These are phyloP conservation scores for Metopia argyrocephala DNA, from an alignment of 2,888 invertebrate species.

Conservation along the genomic window DNA sequence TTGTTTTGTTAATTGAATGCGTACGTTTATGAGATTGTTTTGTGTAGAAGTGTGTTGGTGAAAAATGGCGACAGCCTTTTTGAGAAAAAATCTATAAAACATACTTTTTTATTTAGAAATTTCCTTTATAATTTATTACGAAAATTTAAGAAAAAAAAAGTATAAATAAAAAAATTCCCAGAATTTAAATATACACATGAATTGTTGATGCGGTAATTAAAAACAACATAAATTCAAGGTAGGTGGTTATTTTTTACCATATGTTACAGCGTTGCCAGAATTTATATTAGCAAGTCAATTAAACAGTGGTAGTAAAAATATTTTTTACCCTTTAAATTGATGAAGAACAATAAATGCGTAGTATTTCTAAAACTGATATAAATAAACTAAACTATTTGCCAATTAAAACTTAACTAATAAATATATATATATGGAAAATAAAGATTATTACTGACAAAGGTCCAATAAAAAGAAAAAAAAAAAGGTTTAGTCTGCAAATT, in stretches of 20 bases:
- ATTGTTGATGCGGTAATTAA: conserved; percentile 6
- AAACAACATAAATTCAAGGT: conserved; percentile 39
- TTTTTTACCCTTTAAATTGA: no score
- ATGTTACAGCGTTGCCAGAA: not conserved
- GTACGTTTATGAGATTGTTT: conserved; percentile 17
- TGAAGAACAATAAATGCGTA: no score
- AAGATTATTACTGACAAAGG: no score
- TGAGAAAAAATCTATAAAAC: conserved; percentile 26
- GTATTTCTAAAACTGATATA: no score
- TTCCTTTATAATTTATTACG: not conserved
- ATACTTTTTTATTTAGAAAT: not conserved
- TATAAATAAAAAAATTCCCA: not conserved
- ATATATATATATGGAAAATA: no score
- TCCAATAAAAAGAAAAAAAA: no score
- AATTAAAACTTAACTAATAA: no score
- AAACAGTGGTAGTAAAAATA: not conserved
- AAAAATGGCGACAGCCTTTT: conserved; percentile 62
- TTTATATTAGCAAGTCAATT: not conserved
- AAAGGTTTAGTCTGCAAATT: no score
- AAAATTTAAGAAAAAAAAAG: not conserved
- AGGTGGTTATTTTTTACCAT: conserved; percentile 23
- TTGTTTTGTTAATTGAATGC: conserved; percentile 55
- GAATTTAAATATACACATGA: conserved; percentile 7
- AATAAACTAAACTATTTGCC: no score
- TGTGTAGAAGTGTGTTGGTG: conserved; percentile 48